phyloP scores from a whole-genome alignment of 1,140 invertebrate genomes.

The Philotrypesis tridentata region DNA sequence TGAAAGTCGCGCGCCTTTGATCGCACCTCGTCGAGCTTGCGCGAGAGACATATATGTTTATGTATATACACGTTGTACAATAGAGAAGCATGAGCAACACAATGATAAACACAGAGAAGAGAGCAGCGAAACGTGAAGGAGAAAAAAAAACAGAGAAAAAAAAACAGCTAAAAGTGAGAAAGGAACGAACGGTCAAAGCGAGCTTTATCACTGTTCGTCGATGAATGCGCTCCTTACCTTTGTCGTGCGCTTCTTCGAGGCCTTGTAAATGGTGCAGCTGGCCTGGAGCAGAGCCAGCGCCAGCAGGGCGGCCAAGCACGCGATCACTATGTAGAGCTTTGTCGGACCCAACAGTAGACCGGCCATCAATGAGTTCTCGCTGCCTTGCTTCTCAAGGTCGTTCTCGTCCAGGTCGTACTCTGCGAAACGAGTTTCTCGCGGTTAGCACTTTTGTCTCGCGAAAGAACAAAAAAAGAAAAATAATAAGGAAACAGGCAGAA shows the following conservation, averaged over 20 bases:
- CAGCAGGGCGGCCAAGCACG: constrained; percentile 85
- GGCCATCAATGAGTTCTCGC: constrained; percentile 58
- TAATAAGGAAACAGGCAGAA: no score
- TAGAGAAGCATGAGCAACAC: constrained; percentile 1
- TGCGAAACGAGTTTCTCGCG: constrained; percentile 53
- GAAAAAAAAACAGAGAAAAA: no score
- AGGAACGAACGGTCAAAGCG: not conserved
- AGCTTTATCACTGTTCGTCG: not conserved
- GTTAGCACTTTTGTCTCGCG: not conserved
- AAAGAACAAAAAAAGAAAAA: not conserved
- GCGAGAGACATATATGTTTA: no score
- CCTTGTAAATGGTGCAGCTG: constrained; percentile 86
- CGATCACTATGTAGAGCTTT: constrained; percentile 88
- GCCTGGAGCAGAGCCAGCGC: constrained; percentile 88
- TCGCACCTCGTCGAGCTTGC: not conserved
- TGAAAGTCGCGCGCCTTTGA: not conserved
- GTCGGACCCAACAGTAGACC: constrained; percentile 69
- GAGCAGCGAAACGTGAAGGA: not conserved
- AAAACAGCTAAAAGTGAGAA: not conserved
- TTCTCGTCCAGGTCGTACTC: constrained; percentile 61
- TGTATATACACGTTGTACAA: not conserved
- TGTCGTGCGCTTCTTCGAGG: constrained; percentile 76
- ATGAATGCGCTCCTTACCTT: constrained; percentile 75
- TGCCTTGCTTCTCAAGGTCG: constrained; percentile 60
- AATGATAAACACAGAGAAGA: not conserved